phyloP scores from a whole-genome alignment of 2,888 invertebrate genomes.

The Drosophila leonis region DNA sequence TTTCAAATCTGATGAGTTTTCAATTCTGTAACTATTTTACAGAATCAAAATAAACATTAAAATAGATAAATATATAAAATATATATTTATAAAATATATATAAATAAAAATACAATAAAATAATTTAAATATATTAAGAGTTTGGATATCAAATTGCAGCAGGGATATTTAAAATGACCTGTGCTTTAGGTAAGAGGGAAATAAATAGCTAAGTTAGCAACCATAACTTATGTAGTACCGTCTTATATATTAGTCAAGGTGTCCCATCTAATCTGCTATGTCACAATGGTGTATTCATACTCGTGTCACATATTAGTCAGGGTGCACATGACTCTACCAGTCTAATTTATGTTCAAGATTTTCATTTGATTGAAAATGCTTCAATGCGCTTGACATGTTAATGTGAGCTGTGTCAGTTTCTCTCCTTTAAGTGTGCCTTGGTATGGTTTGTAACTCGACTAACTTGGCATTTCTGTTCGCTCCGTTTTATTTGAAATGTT shows the following conservation, averaged over 20 bases:
- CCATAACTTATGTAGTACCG: not conserved
- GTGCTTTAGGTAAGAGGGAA: not conserved
- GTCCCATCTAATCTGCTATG: not conserved
- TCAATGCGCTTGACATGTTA: not conserved
- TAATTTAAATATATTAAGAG: not conserved
- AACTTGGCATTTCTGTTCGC: not conserved
- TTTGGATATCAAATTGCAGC: not conserved
- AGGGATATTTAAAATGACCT: not conserved
- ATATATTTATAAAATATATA: not conserved
- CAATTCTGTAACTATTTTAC: no score
- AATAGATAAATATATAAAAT: no score
- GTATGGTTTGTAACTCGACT: slow-evolving; percentile 8
- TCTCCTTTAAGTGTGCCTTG: not conserved
- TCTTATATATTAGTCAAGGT: not conserved
- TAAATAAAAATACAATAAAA: not conserved
- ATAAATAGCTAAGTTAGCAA: slow-evolving; percentile 5
- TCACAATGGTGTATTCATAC: not conserved
- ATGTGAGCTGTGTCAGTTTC: not conserved
- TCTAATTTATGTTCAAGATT: no score
- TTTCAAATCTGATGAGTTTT: not conserved
- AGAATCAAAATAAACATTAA: no score
- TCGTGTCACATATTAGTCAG: not conserved
- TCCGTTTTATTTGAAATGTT: not conserved
- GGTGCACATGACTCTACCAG: no score
- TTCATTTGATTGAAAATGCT: not conserved